These are phyloP conservation scores for Dasyornis broadbenti DNA, from an alignment of 2,113 vertebrate genomes.

Conservation along the genomic window DNA sequence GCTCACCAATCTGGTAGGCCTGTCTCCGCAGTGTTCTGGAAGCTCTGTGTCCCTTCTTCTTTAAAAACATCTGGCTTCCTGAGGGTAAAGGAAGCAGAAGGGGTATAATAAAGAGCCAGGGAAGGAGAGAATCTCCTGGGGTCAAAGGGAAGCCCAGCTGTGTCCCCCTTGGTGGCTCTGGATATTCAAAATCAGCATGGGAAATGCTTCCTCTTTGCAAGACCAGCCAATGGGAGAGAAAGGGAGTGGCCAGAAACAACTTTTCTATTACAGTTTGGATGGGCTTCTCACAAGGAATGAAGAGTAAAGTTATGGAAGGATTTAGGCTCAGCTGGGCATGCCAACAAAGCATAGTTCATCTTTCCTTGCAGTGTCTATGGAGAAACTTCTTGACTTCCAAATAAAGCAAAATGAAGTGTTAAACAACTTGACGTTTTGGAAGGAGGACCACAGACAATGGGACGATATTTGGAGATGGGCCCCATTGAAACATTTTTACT, in stretches of 20 bases:
- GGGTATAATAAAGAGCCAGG: conserved; percentile 63
- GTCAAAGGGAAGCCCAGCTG: conserved; percentile 27
- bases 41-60: conserved; percentile 65
- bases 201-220: background rate
- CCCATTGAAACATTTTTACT: background rate
- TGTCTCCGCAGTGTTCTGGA: conserved; percentile 61
- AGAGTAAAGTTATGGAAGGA: background rate
- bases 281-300: background rate
- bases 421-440: background rate
- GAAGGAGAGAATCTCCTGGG: conserved; percentile 52
- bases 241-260: background rate
- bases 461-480: background rate
- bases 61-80: conserved; percentile 70
- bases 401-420: background rate
- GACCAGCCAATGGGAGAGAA: background rate
- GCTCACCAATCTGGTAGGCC: conserved; percentile 64
- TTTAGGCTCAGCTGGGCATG: background rate
- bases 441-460: background rate
- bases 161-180: background rate
- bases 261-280: background rate
- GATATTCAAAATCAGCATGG: background rate
- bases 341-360: background rate
- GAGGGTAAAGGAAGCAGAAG: conserved; percentile 68
- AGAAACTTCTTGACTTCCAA: conserved; percentile 4
- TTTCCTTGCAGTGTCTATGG: background rate